Conservation (phyloP, 2,888 invertebrate species). For the Epistrophe eligans region DNA sequence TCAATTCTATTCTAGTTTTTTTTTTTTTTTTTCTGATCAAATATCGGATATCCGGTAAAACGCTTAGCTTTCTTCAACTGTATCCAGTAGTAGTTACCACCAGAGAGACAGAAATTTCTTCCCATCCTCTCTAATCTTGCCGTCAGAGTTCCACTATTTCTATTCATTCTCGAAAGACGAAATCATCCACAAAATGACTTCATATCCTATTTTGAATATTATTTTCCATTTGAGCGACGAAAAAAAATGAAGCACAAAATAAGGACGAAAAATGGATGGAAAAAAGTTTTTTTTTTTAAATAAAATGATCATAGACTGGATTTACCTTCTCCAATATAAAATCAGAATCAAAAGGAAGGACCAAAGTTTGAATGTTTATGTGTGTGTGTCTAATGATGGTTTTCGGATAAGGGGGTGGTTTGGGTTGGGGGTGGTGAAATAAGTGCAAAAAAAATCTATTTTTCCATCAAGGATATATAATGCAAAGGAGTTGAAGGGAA, state of each 20-base stretch:
- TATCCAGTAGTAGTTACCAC: slow-evolving; percentile 44
- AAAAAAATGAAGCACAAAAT: slow-evolving; percentile 19
- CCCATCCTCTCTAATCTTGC: neutral
- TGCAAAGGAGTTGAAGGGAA: slow-evolving; percentile 71
- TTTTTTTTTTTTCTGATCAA: slow-evolving; percentile 50
- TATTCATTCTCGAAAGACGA: slow-evolving; percentile 55
- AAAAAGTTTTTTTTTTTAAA: slow-evolving; percentile 27
- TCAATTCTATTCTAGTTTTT: neutral
- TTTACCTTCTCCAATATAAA: slow-evolving; percentile 57
- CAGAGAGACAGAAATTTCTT: neutral
- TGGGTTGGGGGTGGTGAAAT: neutral
- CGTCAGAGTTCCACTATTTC: slow-evolving; percentile 31
- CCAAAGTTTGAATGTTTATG: slow-evolving; percentile 25
- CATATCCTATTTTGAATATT: slow-evolving; percentile 76
- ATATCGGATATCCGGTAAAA: slow-evolving; percentile 73
- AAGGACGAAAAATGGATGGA: slow-evolving; percentile 1
- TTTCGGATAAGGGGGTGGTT: neutral
- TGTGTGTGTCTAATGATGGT: slow-evolving; percentile 34
- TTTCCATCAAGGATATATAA: slow-evolving; percentile 58
- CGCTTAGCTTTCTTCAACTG: slow-evolving; percentile 66
- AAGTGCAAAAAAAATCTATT: slow-evolving; percentile 36
- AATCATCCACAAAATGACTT: slow-evolving; percentile 74
- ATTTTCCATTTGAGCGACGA: slow-evolving; percentile 59
- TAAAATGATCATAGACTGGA: slow-evolving; percentile 56
- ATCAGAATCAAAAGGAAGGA: slow-evolving; percentile 1